Conservation (phyloP, 2,113 vertebrate species). For the Dicrurus megarhynchus region DNA sequence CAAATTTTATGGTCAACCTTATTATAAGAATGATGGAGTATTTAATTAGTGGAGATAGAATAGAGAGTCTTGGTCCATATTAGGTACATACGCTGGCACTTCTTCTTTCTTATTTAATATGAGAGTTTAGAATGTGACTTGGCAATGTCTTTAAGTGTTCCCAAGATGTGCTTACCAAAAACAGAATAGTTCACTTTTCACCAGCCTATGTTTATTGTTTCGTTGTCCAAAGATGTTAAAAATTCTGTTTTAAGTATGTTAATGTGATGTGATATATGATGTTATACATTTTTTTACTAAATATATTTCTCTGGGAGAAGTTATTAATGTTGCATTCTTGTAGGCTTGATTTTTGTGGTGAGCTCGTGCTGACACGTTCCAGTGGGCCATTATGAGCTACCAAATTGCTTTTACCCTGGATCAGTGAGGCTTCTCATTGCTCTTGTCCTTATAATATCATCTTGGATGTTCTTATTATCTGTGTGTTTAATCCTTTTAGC, state of each 20-base stretch:
- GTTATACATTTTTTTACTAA: not conserved
- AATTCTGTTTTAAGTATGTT: not conserved
- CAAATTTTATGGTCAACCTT: not conserved
- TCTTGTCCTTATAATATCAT: not conserved
- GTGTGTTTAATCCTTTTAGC: not conserved
- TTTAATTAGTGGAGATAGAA: not conserved
- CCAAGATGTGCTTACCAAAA: not conserved
- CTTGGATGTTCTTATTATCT: not conserved
- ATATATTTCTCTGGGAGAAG: not conserved
- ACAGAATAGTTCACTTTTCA: not conserved
- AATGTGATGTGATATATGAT: not conserved
- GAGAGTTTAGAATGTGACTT: not conserved
- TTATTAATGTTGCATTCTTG: not conserved
- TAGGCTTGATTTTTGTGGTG: not conserved
- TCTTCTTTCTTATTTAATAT: not conserved
- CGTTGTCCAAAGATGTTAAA: not conserved
- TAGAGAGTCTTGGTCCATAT: not conserved
- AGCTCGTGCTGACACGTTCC: not conserved
- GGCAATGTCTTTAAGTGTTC: not conserved
- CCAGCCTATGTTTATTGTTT: not conserved
- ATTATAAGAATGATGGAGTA: not conserved
- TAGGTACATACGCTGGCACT: not conserved
- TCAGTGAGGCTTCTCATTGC: not conserved
- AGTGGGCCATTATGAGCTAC: not conserved
- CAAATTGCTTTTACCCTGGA: not conserved